Evolutionary conservation across 1,140 invertebrate genomes (phyloP), one percentile per base, ranked within the genome.

Genomic region (Mycetomoellerius zeteki): DNA sequence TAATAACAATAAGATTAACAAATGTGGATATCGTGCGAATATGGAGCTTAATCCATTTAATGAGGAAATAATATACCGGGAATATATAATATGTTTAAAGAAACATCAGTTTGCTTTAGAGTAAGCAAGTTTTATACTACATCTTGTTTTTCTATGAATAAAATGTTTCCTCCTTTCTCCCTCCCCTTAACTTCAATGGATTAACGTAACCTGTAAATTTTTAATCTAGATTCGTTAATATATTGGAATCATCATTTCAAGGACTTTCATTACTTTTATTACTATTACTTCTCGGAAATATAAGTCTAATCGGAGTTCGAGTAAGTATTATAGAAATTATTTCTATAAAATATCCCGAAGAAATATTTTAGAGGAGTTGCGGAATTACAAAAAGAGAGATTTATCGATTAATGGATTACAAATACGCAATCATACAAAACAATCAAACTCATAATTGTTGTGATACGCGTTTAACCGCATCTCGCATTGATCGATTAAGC

Each of bases 41-140:
- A 52, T 16, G 3, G 24, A 69, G 19, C 3, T 69, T 52, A 27
- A 80, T 19, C 7, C 14, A 21, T 80, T 16, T 5, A 52, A 5
- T 0, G 77, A 80, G 2, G n/a, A 80, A 21, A 33, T 33, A 0
- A 37, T 54, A 27, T 80, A 69, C n/a, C 62, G 7, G n/a, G 47
- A 80, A 80, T 80, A 69, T 2, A 54, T 80, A 43, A 37, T 2
- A 10, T 80, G 77, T 52, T 37, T 80, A 24, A 80, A 80, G 4
- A 80, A 69, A 67, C 47, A 80, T 37, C 77, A 80, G 4, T 27
- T 80, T 54, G 77, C 77, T 54, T 37, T 80, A 69, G n/a, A 80
- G 77, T 80, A 24, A 80, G n/a, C 14, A 62, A 6, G 0, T 24
- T 37, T 64, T 16, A 3, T 24, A 24, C 1, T 37, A 37, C 5